Evolutionary conservation across 2,113 vertebrate genomes (phyloP).

Genomic region (Psilopsiagon aymara): DNA sequence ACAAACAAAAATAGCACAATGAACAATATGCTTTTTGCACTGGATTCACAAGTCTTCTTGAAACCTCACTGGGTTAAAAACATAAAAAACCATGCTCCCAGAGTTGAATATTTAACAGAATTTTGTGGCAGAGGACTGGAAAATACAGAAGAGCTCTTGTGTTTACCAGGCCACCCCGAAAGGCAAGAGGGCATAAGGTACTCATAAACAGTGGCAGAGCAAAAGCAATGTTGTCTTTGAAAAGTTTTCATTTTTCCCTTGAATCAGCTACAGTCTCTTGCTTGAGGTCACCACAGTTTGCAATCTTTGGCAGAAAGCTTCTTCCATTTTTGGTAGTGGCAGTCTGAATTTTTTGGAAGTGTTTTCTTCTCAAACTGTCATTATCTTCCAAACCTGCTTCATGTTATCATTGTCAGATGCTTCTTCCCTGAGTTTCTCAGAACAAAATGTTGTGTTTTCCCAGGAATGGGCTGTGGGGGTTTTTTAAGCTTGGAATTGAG

Average conservation of each 20-base stretch:
- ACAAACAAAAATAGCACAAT: not conserved
- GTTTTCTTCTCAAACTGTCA: conserved; percentile 80
- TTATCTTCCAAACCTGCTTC: conserved; percentile 93
- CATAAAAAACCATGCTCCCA: conserved; percentile 19
- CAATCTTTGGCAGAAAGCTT: conserved; percentile 84
- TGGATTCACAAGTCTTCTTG: conserved; percentile 1
- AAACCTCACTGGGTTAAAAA: not conserved
- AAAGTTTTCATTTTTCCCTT: conserved; percentile 78
- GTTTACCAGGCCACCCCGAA: conserved; percentile 75
- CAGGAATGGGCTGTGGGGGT: not conserved
- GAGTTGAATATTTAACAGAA: conserved; percentile 73
- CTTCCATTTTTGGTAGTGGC: conserved; percentile 96
- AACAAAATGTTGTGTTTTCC: conserved; percentile 71
- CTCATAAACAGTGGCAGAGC: conserved; percentile 74
- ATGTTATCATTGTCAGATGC: conserved; percentile 97
- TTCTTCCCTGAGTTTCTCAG: conserved; percentile 88
- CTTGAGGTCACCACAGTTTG: conserved; percentile 87
- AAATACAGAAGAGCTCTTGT: conserved; percentile 72
- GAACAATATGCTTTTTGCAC: not conserved
- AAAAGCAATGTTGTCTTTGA: conserved; percentile 78
- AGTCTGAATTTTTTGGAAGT: conserved; percentile 81
- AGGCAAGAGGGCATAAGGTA: conserved; percentile 73
- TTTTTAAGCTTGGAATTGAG: conserved; percentile 83
- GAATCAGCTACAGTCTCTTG: conserved; percentile 78
- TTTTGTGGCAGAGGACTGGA: conserved; percentile 54